A percentile compares a stretch with the other conserved stretches of the same genome.
These are phyloP conservation scores for Metacarcinus magister DNA, from an alignment of 2,888 invertebrate genomes.

Conservation along the genomic window DNA sequence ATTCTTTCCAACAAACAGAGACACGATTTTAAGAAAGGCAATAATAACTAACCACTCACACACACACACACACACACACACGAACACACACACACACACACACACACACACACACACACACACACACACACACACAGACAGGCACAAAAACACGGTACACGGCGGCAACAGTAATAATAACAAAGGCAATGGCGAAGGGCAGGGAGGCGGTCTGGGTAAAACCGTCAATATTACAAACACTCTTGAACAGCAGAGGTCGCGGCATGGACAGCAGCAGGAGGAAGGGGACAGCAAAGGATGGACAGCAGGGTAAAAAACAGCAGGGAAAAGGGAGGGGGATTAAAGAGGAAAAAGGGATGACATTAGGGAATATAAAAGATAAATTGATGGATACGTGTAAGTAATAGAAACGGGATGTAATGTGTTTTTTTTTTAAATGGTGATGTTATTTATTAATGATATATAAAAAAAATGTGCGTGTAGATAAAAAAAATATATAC, in stretches of 20 bases:
- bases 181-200: neutral
- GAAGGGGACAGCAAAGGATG: neutral
- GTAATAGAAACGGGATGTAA: neutral
- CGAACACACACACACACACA: slow-evolving; percentile 62
- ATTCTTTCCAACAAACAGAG: neutral
- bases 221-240: neutral
- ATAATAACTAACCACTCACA: neutral
- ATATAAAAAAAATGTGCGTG: no score
- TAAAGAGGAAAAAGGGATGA: neutral
- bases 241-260: neutral
- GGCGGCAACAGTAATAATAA: neutral
- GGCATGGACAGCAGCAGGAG: neutral
- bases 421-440: no score
- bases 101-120: slow-evolving; percentile 59
- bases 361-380: neutral
- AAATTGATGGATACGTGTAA: neutral
- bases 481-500: neutral
- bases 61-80: slow-evolving; percentile 59
- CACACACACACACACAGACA: slow-evolving; percentile 64
- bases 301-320: neutral
- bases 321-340: neutral
- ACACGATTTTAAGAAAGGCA: neutral
- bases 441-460: neutral
- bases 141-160: slow-evolving; percentile 31
- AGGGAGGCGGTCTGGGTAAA: neutral